Evolutionary conservation across 2,888 invertebrate species (phyloP), one percentile per base, ranked within the genome.

Genomic region (Habroteleia sp.): DNA sequence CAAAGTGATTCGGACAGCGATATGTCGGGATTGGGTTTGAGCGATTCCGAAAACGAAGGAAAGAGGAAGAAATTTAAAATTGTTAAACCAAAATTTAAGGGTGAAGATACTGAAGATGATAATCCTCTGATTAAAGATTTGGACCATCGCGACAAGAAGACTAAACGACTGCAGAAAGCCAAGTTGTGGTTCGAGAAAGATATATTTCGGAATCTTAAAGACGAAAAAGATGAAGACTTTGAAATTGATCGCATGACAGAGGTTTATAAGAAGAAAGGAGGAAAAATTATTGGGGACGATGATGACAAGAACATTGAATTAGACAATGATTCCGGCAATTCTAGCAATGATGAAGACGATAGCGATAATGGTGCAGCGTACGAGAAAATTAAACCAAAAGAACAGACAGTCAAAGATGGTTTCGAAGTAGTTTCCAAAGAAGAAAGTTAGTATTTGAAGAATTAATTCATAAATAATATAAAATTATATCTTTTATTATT

Each of bases 181-280:
- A 93, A 96, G 80, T 89, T 96, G 23, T 97, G 97, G 96, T 96
- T 96, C 88, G 93, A 96, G 83, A 94, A 96, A 83, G 96, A 96
- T 75, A 91, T 92, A 78, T 94, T 97, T 78, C 94, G 95, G 85
- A 92, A 94, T 81, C 89, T 97, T 13, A 93, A 94, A 77, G 92
- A 93, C 71, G 96, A 96, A 63, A 94, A 93, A 39, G 97, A 96
- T 84, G 97, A 96, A 87, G 96, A 96, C 79, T 92, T 91, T 14
- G 97, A 97, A 89, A 90, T 97, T 3, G 95, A 97, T 83, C 93
- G 93, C 84, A 91, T 97, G 89, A 92, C 93, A 1, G 92, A 92
- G 79, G 91, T 92, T 29, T 94, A 92, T 79, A 93, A 93, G 81
- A 91, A 92, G 77, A 94, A 94, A 89, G 96, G 96, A 78, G 91